Evolutionary conservation across 64 coral and sea anemone species (phyloP), one percentile per base, ranked within the genome.

Genomic region (Porites lutea): DNA sequence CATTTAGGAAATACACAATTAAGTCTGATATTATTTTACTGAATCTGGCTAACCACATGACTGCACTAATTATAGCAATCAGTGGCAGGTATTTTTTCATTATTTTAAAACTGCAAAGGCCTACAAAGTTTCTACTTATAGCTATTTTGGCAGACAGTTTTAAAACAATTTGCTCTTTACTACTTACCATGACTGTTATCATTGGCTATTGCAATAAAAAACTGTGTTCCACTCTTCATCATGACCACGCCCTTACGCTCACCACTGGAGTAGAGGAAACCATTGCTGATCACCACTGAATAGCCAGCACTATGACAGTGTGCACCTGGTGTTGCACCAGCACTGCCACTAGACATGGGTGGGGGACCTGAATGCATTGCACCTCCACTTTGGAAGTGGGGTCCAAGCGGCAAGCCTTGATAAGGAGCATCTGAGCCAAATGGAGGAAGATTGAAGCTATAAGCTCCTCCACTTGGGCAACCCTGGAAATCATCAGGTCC

Each of bases 171-270:
- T 16, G 18, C 15, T 50, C 47, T 13, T 13, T 76, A 6, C 19
- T 18, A 68, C 81, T 68, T 18, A 84, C 81, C 81, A 84, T 8
- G 48, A 21, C 23, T 13, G 51, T 84, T 84, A 8, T 69, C 23
- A 68, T 84, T 84, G 67, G 3, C 63, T 20, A 84, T 27, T 22
- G 47, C 47, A 52, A 84, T 84, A 47, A 12, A 13, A 21, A 84
- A 84, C 81, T 84, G 81, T 1, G 47, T 52, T 4, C 81, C 63
- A 84, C 45, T 84, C 63, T 84, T 19, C 81, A 84, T 84, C 63
- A 84, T 7, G 47, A 84, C 63, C 44, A 84, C 16, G 43, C 62
- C 81, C 62, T 20, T 84, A 7, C 68, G 48, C 8, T 19, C 15
- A 6, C 8, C 68, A 63, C 47, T 27, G 12, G 23, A 3, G 49